phyloP scores from a whole-genome alignment of 2,888 invertebrate species.

The Isotomurus palustris region DNA sequence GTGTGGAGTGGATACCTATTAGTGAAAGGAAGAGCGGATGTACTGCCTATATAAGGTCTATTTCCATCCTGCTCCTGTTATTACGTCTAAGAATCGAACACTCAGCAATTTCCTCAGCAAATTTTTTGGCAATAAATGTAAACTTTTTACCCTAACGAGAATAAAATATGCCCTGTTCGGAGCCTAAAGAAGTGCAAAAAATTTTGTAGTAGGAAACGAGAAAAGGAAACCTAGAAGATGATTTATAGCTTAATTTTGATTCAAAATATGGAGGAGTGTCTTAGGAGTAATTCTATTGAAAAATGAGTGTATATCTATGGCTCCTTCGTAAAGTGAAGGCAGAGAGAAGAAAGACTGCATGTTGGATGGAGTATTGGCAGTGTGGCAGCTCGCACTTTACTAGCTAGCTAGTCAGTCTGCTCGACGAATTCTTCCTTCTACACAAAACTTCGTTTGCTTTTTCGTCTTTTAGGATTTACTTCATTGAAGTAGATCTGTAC shows the following conservation, averaged over 20 bases:
- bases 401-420: too few relatives aligned
- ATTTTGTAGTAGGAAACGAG: neutral
- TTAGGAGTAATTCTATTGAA: constrained; percentile 12
- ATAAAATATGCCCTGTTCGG: constrained; percentile 10
- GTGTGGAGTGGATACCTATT: too few relatives aligned
- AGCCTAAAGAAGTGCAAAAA: neutral
- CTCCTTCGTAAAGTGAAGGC: neutral
- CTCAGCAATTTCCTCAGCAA: constrained; percentile 10
- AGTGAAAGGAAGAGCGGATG: too few relatives aligned
- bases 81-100: constrained; percentile 4
- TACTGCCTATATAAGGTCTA: too few relatives aligned
- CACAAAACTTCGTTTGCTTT: too few relatives aligned
- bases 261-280: constrained; percentile 14
- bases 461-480: too few relatives aligned
- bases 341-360: too few relatives aligned
- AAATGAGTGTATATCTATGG: constrained; percentile 1
- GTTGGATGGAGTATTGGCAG: too few relatives aligned
- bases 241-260: constrained; percentile 18
- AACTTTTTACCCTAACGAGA: constrained; percentile 17
- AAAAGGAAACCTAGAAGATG: constrained; percentile 5
- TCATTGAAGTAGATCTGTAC: too few relatives aligned
- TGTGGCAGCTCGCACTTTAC: too few relatives aligned
- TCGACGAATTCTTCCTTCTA: too few relatives aligned
- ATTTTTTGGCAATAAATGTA: constrained; percentile 19
- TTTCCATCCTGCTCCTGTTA: too few relatives aligned